A percentile compares a stretch with the other conserved stretches of the same genome.
phyloP scores from a whole-genome alignment of 23 tunicate species.

The Trididemnum nubilum region DNA sequence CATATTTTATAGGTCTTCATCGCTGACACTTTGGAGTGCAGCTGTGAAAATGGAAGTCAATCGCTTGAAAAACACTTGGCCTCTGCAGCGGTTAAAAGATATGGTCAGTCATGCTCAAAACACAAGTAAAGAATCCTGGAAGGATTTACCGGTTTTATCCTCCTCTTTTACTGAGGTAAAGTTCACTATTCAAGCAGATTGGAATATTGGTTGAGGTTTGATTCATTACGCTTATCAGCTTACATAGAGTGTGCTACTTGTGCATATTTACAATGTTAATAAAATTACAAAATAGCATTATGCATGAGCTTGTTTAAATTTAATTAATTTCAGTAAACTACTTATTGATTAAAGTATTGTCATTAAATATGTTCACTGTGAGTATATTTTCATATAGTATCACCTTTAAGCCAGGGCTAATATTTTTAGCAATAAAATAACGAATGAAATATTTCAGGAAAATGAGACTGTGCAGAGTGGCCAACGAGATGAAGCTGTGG shows the following conservation, averaged over 20 bases:
- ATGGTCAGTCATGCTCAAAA: slow-evolving; percentile 8
- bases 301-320: too few relatives aligned
- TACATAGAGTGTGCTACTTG: too few relatives aligned
- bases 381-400: neutral
- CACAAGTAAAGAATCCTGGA: slow-evolving; percentile 44
- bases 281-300: too few relatives aligned
- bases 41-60: neutral
- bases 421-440: neutral
- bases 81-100: slow-evolving; percentile 48
- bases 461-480: neutral
- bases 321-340: too few relatives aligned
- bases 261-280: too few relatives aligned
- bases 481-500: slow-evolving; percentile 55
- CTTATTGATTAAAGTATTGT: too few relatives aligned
- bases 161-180: neutral
- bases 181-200: too few relatives aligned
- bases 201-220: too few relatives aligned
- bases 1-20: slow-evolving; percentile 8
- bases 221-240: too few relatives aligned
- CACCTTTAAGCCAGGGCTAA: neutral
- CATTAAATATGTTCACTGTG: too few relatives aligned
- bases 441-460: neutral
- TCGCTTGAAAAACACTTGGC: slow-evolving; percentile 3
- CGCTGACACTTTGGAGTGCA: neutral
- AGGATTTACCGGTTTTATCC: slow-evolving; percentile 26